Percentiles rank a stretch among this genome's conserved stretches.
These are phyloP conservation scores for Pachypsylla venusta DNA, from an alignment of 1,140 invertebrate genomes.

Conservation along the genomic window DNA sequence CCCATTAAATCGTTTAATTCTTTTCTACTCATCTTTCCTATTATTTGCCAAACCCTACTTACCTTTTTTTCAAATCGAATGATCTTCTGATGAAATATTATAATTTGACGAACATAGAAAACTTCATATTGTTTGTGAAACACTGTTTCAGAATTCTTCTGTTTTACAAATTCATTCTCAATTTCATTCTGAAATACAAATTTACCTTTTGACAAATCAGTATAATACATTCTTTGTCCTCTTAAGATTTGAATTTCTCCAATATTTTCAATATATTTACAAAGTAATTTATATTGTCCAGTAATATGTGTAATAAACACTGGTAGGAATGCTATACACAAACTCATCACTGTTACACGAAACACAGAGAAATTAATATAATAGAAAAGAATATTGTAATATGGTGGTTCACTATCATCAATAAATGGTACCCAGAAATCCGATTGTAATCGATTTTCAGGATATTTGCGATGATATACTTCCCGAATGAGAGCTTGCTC, in stretches of 20 bases:
- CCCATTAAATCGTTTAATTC: no score
- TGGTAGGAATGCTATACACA: background rate
- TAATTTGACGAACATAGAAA: background rate
- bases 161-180: background rate
- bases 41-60: no score
- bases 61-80: background rate
- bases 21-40: no score
- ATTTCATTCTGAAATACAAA: background rate
- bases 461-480: background rate
- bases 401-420: background rate
- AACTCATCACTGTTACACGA: background rate
- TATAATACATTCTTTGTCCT: background rate
- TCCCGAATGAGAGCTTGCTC: background rate
- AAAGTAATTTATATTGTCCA: background rate
- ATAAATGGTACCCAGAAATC: background rate
- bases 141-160: no score
- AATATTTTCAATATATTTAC: background rate
- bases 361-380: background rate
- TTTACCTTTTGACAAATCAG: background rate
- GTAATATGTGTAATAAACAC: background rate
- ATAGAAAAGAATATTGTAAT: background rate
- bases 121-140: background rate
- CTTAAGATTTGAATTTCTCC: background rate
- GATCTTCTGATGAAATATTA: background rate
- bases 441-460: background rate